Evolutionary conservation across 2,113 vertebrate genomes (phyloP), one percentile per base, ranked within the genome.

Genomic region (Hippocampus guttulatus): DNA sequence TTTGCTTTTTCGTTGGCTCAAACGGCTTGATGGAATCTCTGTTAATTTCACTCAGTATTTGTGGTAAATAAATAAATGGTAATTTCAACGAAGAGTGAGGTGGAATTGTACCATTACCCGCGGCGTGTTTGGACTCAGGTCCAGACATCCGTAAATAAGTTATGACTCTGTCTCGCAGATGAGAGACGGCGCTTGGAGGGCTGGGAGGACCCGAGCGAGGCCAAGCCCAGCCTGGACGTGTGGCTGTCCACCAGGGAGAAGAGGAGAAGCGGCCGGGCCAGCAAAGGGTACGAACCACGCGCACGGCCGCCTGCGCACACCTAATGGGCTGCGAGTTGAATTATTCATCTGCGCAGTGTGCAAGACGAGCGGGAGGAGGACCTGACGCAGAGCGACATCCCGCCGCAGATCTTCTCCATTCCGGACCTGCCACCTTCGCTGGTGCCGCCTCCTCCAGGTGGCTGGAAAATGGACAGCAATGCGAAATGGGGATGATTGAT

Each of bases 201-300:
- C 16, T 78, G 55, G 33, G 70, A 79, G 1, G 75, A 88, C 47
- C 70, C 79, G 1, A 66, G 38, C 18, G 33, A 67, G 78, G 11
- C 68, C 79, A 87, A 83, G 2, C 91, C 92, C 70, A 89, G 75
- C 49, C 66, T 95, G 3, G 94, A 95, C 62, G 93, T 95, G 23
- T 99, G 97, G 97, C 91, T 99, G 75, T 89, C 91, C 58, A 94
- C 92, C 89, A 91, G 94, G 75, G 91, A 94, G 21, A 95, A 95
- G 90, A 93, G 86, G 27, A 90, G 85, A 81, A 89, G 86, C 1
- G 27, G 77, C 0, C 75, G 86, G 41, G 75, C 85, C 47, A 92
- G 86, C 47, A 90, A 89, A 91, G 95, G 93, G 96, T 98, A 91
- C 4, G 12, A 67, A 45, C 40, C 0, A 18, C 38, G 8, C 18